phyloP scores from a whole-genome alignment of 2,113 vertebrate species.

The Embiotoca jacksoni region DNA sequence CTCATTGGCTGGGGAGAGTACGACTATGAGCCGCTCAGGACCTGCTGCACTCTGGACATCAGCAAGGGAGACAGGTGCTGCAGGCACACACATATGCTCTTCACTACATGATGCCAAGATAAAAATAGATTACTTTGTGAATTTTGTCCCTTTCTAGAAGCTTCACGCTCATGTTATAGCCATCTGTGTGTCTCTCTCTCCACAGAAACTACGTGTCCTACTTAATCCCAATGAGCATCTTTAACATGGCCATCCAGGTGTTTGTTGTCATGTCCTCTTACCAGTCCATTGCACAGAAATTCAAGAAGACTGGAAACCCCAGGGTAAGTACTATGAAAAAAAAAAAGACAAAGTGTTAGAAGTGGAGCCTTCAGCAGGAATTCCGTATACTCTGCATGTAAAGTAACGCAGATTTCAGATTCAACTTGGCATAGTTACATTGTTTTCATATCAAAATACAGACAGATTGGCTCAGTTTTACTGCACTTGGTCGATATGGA shows the following conservation, averaged over 20 bases:
- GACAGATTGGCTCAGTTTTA: neutral
- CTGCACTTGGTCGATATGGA: neutral
- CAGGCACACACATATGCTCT: too few species aligned
- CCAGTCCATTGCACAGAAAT: conserved; percentile 90
- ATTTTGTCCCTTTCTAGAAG: neutral
- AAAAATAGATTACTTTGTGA: neutral
- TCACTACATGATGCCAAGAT: neutral
- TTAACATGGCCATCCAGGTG: conserved; percentile 91
- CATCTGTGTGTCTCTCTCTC: neutral
- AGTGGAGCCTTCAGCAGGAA: neutral
- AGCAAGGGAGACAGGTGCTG: conserved; percentile 92
- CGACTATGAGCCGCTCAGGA: conserved; percentile 94
- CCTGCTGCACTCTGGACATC: conserved; percentile 96
- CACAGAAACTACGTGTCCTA: conserved; percentile 92
- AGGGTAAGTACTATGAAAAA: conserved; percentile 76
- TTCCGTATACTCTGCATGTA: neutral
- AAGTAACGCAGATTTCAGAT: conserved; percentile 5
- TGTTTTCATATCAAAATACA: neutral
- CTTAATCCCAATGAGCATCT: conserved; percentile 90
- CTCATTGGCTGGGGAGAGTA: conserved; percentile 96
- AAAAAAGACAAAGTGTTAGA: neutral
- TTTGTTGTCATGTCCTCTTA: conserved; percentile 92
- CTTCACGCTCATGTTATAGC: neutral
- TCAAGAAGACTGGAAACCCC: conserved; percentile 88
- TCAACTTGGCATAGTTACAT: neutral